Evolutionary conservation across 2,797 vertebrate genomes (phyloP).

Genomic region (Sphaeramia orbicularis): DNA sequence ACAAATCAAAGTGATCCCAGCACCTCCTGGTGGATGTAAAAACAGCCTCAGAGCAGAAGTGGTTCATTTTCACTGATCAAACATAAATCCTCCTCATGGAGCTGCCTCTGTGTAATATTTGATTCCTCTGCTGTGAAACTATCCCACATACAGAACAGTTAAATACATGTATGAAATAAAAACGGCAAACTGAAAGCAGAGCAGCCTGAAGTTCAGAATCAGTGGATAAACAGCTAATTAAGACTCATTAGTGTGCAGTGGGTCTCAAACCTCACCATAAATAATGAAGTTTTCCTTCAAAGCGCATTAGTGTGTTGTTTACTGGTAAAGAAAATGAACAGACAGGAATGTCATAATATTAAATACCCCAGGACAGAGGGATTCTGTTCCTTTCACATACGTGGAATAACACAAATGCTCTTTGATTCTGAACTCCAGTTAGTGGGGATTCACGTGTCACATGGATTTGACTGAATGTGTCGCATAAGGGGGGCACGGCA

Average conservation of each 20-base stretch:
- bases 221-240: slow-evolving; percentile 15
- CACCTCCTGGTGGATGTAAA: too few relatives aligned
- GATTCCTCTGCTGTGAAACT: not conserved
- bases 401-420: not conserved
- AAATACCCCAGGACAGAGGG: not conserved
- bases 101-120: too few relatives aligned
- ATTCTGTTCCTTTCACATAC: slow-evolving; percentile 8
- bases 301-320: slow-evolving; percentile 8
- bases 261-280: not conserved
- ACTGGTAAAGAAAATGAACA: slow-evolving; percentile 2
- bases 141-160: too few relatives aligned
- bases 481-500: too few relatives aligned
- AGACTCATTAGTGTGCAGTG: slow-evolving; percentile 20
- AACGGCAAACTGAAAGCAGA: not conserved
- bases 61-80: too few relatives aligned
- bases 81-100: too few relatives aligned
- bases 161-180: too few relatives aligned
- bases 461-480: not conserved
- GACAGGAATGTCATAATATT: not conserved
- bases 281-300: not conserved
- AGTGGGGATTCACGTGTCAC: not conserved
- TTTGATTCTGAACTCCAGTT: not conserved
- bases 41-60: too few relatives aligned
- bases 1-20: too few relatives aligned
- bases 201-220: not conserved